A percentile compares a stretch with the other conserved stretches of the same genome.
Conservation (phyloP, 2,113 vertebrate genomes). For the Apodemus sylvaticus region DNA sequence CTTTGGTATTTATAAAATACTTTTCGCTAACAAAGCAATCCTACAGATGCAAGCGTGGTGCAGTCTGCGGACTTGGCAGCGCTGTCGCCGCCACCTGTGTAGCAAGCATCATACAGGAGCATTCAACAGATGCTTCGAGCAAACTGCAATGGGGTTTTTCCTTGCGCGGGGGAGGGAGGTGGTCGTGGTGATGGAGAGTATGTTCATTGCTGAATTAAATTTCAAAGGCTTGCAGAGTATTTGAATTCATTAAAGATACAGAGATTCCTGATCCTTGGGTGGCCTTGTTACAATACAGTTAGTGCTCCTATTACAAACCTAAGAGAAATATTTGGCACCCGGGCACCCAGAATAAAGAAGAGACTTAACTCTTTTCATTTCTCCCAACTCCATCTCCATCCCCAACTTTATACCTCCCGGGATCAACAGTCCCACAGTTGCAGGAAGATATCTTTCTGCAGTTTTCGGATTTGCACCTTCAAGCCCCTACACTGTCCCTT, state of each 20-base stretch:
- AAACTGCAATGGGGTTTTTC: conserved; percentile 33
- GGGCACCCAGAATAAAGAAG: neutral
- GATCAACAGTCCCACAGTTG: neutral
- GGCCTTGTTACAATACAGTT: neutral
- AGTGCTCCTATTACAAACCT: neutral
- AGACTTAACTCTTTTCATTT: neutral
- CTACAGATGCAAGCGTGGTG: neutral
- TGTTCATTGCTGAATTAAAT: conserved; percentile 32
- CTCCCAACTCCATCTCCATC: neutral
- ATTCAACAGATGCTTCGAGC: conserved; percentile 76
- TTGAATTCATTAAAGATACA: neutral
- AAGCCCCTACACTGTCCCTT: neutral
- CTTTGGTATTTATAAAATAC: conserved; percentile 41
- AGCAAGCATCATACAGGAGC: neutral
- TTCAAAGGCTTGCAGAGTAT: conserved; percentile 2
- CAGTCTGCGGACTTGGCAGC: conserved; percentile 21
- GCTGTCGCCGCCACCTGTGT: conserved; percentile 56
- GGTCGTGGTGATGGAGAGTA: conserved; percentile 31
- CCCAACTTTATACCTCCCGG: neutral
- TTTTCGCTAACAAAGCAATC: conserved; percentile 37
- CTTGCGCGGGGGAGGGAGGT: neutral
- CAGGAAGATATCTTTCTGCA: rapidly evolving
- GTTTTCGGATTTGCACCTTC: neutral
- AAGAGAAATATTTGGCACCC: neutral
- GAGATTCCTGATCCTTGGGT: neutral